A percentile compares a stretch with the other conserved stretches of the same genome.
Evolutionary conservation across 2,888 invertebrate genomes (phyloP).

Genomic region (Nomada ruficornis): DNA sequence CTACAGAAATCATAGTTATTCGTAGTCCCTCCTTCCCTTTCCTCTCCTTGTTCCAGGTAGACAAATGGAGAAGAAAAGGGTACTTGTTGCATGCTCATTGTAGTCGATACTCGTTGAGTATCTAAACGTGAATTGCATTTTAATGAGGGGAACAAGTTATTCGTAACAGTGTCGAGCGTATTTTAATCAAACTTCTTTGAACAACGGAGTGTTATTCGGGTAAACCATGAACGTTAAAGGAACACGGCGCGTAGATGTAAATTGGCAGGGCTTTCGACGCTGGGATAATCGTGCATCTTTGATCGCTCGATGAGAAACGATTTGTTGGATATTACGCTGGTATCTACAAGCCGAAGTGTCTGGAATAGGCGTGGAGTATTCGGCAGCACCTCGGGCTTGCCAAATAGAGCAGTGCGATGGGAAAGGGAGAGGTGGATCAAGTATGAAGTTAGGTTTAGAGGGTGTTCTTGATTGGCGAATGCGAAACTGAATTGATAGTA

Average conservation of each 20-base stretch:
- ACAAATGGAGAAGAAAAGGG: neutral
- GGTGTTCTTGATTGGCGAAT: conserved; percentile 17
- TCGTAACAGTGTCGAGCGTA: neutral
- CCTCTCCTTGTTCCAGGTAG: neutral
- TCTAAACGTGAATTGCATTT: neutral
- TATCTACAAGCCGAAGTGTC: conserved; percentile 38
- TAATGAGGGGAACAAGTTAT: neutral
- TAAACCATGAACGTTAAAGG: neutral
- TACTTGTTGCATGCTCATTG: conserved; percentile 31
- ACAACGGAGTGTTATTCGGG: neutral
- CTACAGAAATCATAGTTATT: conserved; percentile 37
- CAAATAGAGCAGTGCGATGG: conserved; percentile 35
- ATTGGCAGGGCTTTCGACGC: conserved; percentile 40
- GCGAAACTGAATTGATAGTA: conserved; percentile 45
- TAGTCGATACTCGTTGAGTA: neutral
- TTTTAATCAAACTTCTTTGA: conserved; percentile 3
- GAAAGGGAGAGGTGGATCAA: conserved; percentile 5
- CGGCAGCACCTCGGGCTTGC: conserved; percentile 48
- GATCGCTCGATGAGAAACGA: conserved; percentile 55
- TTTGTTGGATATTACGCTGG: conserved; percentile 57
- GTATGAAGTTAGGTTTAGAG: conserved; percentile 26
- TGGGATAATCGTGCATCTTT: neutral
- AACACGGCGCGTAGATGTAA: neutral
- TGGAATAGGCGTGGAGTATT: conserved; percentile 50
- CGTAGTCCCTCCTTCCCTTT: neutral